Base-by-base conservation (phyloP, 37 sponge, comb jelly and placozoan genomes). In the Theonella swinhoei region DNA sequence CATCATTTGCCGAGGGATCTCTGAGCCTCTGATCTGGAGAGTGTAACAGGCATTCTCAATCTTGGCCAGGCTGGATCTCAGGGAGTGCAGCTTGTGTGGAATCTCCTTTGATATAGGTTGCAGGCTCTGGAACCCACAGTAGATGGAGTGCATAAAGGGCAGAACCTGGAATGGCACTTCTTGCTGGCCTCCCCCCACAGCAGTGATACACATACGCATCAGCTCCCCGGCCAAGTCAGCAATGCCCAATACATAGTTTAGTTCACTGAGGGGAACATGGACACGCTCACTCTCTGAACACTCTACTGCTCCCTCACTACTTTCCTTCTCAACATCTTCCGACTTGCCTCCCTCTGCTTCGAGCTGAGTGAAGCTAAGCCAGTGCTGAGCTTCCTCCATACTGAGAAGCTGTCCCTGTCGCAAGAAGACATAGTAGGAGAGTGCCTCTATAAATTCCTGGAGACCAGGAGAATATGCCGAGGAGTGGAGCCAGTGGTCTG, bases 191-290 rank as follows among this genome's bases (percentile, higher is more conserved):
- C 74, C 70, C 0, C 88, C 81, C 24, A 87, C 76, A 33, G 83
- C 58, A 62, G 77, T 89, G 69, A 91, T 86, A 35, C 87, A 71
- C 68, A 89, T 32, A 7, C 97, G 70, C 97, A 96, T 96, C 25
- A 92, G 79, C 41, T 96, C 97, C 31, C 97, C 97, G 60, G 92
- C 87, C 25, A 96, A 29, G 73, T 96, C 97, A 37, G 93, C 89
- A 1, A 96, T 61, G 22, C 97, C 95, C 54, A 94, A 73, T 5
- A 94, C 66, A 75, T 84, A 94, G 73, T 94, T 90, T 1, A 79
- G 32, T 11, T 71, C 64, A 28, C 54, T 3, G 24, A 94, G 78
- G 58, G 87, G 87, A 61, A 91, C 35, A 14, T 0, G 4, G 3
- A 59, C 25, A 34, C 26, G 23, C 33, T 77, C 37, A 25, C 30